phyloP scores from a whole-genome alignment of 2,888 invertebrate genomes.

The Minunthozetes semirufus region DNA sequence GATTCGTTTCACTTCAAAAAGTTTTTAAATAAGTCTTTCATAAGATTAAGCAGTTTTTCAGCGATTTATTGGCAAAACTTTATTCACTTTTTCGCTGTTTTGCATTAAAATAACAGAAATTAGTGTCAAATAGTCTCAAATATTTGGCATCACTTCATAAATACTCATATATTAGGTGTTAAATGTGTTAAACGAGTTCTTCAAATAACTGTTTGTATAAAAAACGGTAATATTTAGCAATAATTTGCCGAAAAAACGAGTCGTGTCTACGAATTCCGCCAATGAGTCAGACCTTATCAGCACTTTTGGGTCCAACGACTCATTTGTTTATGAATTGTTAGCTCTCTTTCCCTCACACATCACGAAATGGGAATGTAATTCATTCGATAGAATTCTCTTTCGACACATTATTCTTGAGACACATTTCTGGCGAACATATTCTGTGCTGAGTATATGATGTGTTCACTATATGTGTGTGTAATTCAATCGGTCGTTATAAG shows the following conservation, averaged over 20 bases:
- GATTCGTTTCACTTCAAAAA: too few species aligned
- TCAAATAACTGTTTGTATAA: neutral
- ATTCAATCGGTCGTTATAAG: conserved; percentile 7
- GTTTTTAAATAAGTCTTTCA: too few species aligned
- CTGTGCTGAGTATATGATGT: neutral
- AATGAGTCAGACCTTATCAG: neutral
- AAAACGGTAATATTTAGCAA: neutral
- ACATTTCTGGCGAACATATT: neutral
- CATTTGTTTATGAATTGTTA: neutral
- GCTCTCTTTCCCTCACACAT: neutral
- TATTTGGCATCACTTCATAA: neutral
- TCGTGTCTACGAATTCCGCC: neutral
- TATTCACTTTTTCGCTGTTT: too few species aligned
- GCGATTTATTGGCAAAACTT: too few species aligned
- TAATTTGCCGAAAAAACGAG: neutral
- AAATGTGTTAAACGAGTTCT: neutral
- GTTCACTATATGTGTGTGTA: neutral
- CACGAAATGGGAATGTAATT: neutral
- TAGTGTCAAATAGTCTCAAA: conserved; percentile 3
- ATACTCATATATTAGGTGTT: neutral
- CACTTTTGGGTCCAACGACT: neutral
- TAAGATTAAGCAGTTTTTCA: too few species aligned
- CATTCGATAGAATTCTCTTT: neutral
- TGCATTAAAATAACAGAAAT: neutral
- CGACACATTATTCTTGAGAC: conserved; percentile 12